Base-by-base conservation (phyloP, 2,888 invertebrate genomes). In the Drosophila ochracea region DNA sequence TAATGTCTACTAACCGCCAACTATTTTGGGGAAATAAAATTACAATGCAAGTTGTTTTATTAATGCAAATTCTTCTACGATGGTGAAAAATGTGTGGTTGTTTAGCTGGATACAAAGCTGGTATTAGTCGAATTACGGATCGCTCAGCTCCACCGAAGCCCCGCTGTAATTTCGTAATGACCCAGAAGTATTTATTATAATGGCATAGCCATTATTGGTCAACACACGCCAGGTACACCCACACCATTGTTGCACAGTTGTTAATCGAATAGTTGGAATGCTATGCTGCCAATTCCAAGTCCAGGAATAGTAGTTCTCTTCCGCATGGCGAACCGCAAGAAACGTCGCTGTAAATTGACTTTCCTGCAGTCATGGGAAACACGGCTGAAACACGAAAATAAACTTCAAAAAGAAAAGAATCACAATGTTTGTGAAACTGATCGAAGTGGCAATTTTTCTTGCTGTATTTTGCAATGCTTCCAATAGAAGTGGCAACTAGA, bases 171-270 rank as follows among this genome's bases (percentile, higher is more conserved):
- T 69, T 55, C 53, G 41, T 67, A 72, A 87, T 72, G 68, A 49
- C 60, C 31, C 25, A 21, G 52, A n/a, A 54, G 50, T 53, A 61
- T 68, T 78, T 73, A 70, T 71, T 63, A 63, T 82, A 84, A 73
- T 88, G 73, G 30, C 55, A 52, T 25, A 47, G 47, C 71, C 63
- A 83, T 80, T 83, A 75, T 70, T 77, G 82, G 71, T 74, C 69
- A 78, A 61, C 73, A 52, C 41, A 30, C 37, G 25, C 33, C 50
- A 39, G 55, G 43, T 43, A 61, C 62, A 39, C 55, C 50, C 52
- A 54, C 70, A 13, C 66, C 28, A 13, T 19, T 50, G 21, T 19
- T 21, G 25, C 28, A 9, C 19, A 37, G 67, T 59, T 59, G 64
- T 63, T 74, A 68, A 71, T 71, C 76, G 77, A 76, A 64, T 55